Evolutionary conservation across 1,140 invertebrate species (phyloP), one percentile per base, ranked within the genome.

Genomic region (Elymnias hypermnestra): DNA sequence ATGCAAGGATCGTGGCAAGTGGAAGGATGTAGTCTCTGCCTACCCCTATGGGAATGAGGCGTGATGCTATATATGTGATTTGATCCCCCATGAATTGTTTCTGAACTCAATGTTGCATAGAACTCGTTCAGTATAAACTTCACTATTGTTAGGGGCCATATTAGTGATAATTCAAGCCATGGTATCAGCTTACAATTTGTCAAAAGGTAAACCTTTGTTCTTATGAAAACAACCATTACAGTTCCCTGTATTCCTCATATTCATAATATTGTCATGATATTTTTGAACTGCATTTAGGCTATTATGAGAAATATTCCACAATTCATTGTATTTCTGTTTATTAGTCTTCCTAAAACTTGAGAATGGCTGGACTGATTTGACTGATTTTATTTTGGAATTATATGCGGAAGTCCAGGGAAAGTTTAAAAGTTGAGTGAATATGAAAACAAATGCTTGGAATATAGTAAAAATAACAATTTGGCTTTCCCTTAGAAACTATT

Each of bases 161-260:
- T 76, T 69, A 18, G 54, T 59, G n/a, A 31, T 17, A 25, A 87
- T 85, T 54, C 89, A 90, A 5, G 66, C 39, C 33, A 65, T 75
- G 21, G 84, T 87, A 17, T 75, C 69, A 53, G 85, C 72, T 54
- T 75, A 86, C 49, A 86, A 73, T 54, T 77, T 63, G 42, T 82
- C 66, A 55, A 89, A 89, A 37, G 87, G 73, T 17, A 29, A 65
- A 18, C 56, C 63, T 57, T 83, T 68, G 18, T 57, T 52, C 73
- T 86, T 83, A 28, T 82, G 53, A 65, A 86, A 89, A 63, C 88
- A 89, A 63, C 89, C 83, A 72, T 88, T 76, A 67, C 89, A 90
- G 61, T 88, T 87, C 29, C 87, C 88, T 67, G 78, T 84, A 42
- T 78, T 63, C 89, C 89, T 89, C 31, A 90, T 53, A 51, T 73